A percentile compares a stretch with the other conserved stretches of the same genome.
These are phyloP conservation scores for Hormiphora californensis DNA, from an alignment of 37 sponge, comb jelly and placozoan genomes.

Conservation along the genomic window DNA sequence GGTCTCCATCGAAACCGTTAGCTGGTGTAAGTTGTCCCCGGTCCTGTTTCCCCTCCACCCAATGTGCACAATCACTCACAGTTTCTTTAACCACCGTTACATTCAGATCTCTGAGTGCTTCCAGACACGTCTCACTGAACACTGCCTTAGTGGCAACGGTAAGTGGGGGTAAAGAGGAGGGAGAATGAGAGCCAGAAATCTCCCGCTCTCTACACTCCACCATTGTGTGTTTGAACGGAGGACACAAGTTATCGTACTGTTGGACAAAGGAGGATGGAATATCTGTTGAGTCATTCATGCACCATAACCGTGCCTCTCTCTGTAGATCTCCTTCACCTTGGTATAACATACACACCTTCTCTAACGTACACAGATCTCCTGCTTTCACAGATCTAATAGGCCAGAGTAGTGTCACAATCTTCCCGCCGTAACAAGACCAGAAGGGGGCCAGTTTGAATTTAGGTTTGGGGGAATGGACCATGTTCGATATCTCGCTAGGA, in stretches of 20 bases:
- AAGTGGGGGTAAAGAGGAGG: no score
- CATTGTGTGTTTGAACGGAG: not conserved
- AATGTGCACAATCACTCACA: not conserved
- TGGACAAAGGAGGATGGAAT: not conserved
- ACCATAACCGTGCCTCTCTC: slow-evolving; percentile 14
- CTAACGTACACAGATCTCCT: slow-evolving; percentile 15
- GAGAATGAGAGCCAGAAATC: no score
- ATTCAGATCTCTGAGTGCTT: not conserved
- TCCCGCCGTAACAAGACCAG: slow-evolving; percentile 54
- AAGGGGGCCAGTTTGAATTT: slow-evolving; percentile 17
- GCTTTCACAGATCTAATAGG: not conserved
- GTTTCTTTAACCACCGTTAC: not conserved
- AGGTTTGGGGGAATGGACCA: slow-evolving; percentile 10
- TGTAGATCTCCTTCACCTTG: not conserved
- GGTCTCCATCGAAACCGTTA: not conserved
- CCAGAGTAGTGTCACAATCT: slow-evolving; percentile 48
- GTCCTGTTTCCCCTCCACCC: not conserved
- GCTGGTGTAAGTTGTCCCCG: not conserved
- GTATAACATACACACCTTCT: not conserved
- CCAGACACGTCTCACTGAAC: not conserved
- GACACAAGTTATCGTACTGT: slow-evolving; percentile 18
- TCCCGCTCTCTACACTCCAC: no score
- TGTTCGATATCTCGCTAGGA: not conserved
- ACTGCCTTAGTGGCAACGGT: not conserved
- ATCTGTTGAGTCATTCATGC: not conserved